These are phyloP conservation scores for Bhutanitis thaidina DNA, from an alignment of 2,888 invertebrate species.

Conservation along the genomic window DNA sequence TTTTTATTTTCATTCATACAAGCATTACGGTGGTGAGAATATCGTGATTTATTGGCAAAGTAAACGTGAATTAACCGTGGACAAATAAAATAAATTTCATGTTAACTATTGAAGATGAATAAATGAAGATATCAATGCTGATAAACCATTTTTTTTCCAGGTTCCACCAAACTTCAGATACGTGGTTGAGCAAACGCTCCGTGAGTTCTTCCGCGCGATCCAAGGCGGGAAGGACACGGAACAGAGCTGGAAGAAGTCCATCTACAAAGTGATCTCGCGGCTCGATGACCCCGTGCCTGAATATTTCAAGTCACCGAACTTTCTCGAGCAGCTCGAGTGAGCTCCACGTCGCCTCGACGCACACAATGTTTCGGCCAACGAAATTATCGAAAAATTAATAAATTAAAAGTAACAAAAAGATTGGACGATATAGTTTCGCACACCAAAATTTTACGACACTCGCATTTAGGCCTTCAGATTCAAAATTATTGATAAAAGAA, in stretches of 20 bases:
- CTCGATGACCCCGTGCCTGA: constrained; percentile 99
- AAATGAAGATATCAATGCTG: not conserved
- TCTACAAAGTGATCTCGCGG: constrained; percentile 99
- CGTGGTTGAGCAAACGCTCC: constrained; percentile 97
- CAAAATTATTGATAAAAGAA: constrained; percentile 79
- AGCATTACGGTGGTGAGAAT: too few species aligned
- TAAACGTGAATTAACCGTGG: too few species aligned
- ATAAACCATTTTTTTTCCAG: constrained; percentile 74
- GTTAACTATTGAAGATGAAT: too few species aligned
- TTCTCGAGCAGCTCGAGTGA: constrained; percentile 98
- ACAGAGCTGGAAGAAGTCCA: constrained; percentile 99
- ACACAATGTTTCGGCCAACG: constrained; percentile 57
- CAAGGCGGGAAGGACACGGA: constrained; percentile 97
- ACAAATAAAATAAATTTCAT: too few species aligned
- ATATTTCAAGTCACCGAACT: constrained; percentile 99
- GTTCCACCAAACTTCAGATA: constrained; percentile 98
- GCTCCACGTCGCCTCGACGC: constrained; percentile 52
- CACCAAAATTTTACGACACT: constrained; percentile 83
- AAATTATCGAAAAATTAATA: constrained; percentile 33
- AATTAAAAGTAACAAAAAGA: constrained; percentile 34
- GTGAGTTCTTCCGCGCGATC: constrained; percentile 99
- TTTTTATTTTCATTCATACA: too few species aligned
- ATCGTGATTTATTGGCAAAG: too few species aligned
- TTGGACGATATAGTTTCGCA: constrained; percentile 74
- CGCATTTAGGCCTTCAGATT: constrained; percentile 85